Conservation (phyloP, 92 coral and sea anemone species). For the Palythoa heliodiscus region DNA sequence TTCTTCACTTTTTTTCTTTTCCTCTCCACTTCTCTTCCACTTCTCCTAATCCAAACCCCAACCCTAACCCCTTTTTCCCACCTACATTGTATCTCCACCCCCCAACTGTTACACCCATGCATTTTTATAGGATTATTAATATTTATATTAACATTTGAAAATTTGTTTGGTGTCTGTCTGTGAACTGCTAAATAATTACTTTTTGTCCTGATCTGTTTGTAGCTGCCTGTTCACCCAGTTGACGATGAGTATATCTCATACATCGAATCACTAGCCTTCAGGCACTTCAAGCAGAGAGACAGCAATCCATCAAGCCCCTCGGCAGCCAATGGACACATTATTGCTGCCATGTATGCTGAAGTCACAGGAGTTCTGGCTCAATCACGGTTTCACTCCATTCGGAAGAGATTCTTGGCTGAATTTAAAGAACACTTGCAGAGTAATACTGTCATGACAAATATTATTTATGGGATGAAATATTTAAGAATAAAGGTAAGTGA, state of each 20-base stretch:
- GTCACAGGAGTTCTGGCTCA: conserved; percentile 93
- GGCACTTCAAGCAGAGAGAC: conserved; percentile 89
- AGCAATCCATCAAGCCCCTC: conserved; percentile 78
- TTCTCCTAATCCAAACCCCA: no score
- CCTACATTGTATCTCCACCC: no score
- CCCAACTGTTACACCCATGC: no score
- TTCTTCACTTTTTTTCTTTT: no score
- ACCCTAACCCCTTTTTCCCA: no score
- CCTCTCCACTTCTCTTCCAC: no score
- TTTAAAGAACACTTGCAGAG: conserved; percentile 88
- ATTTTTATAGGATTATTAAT: not conserved
- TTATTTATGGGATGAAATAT: conserved; percentile 99
- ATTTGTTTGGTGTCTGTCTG: not conserved
- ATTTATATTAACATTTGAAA: not conserved
- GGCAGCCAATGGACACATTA: conserved; percentile 84
- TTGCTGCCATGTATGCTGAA: conserved; percentile 98
- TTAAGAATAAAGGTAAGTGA: conserved; percentile 91
- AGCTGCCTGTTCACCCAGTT: conserved; percentile 96
- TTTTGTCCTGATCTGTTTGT: not conserved
- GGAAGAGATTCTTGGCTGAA: conserved; percentile 88
- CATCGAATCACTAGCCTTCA: conserved; percentile 91
- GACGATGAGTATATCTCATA: conserved; percentile 83
- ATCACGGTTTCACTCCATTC: conserved; percentile 85
- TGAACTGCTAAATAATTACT: no score
- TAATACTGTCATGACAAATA: conserved; percentile 78